These are phyloP conservation scores for Nephrotoma appendiculata DNA, from an alignment of 2,888 invertebrate species.

Conservation along the genomic window DNA sequence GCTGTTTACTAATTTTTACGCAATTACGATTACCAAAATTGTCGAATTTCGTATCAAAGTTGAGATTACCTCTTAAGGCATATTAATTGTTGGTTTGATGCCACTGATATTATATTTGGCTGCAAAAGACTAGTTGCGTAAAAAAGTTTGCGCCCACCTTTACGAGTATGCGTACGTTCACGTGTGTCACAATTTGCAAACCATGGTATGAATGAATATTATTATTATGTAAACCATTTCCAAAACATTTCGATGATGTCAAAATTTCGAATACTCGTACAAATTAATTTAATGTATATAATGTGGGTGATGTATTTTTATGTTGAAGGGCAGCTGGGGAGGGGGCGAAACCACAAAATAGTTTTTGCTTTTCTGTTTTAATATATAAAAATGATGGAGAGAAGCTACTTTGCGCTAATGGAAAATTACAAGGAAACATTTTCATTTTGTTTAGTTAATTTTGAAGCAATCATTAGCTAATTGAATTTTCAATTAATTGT, in stretches of 20 bases:
- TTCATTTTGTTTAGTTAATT: background rate
- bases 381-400: background rate
- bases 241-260: background rate
- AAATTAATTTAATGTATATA: background rate
- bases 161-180: too few species aligned
- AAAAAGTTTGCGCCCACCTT: too few species aligned
- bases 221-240: background rate
- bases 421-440: background rate
- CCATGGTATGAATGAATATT: too few species aligned
- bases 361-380: background rate
- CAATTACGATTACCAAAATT: too few species aligned
- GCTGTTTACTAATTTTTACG: too few species aligned
- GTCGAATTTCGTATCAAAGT: too few species aligned
- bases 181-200: too few species aligned
- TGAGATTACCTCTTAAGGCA: too few species aligned
- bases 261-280: background rate
- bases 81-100: too few species aligned
- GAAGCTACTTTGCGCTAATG: background rate
- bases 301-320: background rate
- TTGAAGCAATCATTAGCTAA: background rate
- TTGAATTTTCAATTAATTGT: background rate
- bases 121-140: too few species aligned
- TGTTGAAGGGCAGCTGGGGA: background rate
- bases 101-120: too few species aligned
- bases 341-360: background rate